Base-by-base conservation (phyloP, 2,888 invertebrate genomes). In the Andrena minutula region DNA sequence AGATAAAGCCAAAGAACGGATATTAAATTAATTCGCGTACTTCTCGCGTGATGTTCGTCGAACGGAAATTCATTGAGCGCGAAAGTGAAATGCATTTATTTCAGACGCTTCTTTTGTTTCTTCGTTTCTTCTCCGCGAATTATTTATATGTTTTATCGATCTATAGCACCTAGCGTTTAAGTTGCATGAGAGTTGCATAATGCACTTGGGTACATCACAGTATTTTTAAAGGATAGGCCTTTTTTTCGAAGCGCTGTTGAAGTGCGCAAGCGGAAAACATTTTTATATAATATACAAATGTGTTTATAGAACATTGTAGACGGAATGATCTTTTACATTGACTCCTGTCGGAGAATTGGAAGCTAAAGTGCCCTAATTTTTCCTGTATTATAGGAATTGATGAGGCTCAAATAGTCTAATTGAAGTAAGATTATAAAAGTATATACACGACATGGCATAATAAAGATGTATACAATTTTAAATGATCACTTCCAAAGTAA, bases 171-270 rank as follows among this genome's bases (percentile, higher is more conserved):
- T 82, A 84, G 56, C 56, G 66, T 65, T 64, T 71, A 71, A 74
- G 61, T 72, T 76, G 56, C 69, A 23, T 75, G 60, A 41, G 56
- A 47, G 61, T 28, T 72, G 58, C 51, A 81, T 51, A 51, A 70
- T 77, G 68, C 61, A 76, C 35, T 70, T 73, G 56, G 56, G 53
- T 51, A 64, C 60, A 61, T 79, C 32, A 60, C 86, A 88, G 82
- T 86, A 87, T 87, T 87, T 80, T 71, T 82, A 84, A 78, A 63
- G 65, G 61, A 65, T 87, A 86, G 79, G 79, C 82, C 78, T 78
- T 49, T 78, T 75, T 1, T 79, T 83, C 72, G 56, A 63, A 79
- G 71, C 80, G 69, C 56, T 64, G 49, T 65, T 75, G 41, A 63
- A 12, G 35, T 69, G 74, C 65, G 73, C 63, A 79, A 61, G 35